Percentiles rank a stretch among this genome's conserved stretches.
Evolutionary conservation across 2,113 vertebrate species (phyloP).

Genomic region (Prunella himalayana): DNA sequence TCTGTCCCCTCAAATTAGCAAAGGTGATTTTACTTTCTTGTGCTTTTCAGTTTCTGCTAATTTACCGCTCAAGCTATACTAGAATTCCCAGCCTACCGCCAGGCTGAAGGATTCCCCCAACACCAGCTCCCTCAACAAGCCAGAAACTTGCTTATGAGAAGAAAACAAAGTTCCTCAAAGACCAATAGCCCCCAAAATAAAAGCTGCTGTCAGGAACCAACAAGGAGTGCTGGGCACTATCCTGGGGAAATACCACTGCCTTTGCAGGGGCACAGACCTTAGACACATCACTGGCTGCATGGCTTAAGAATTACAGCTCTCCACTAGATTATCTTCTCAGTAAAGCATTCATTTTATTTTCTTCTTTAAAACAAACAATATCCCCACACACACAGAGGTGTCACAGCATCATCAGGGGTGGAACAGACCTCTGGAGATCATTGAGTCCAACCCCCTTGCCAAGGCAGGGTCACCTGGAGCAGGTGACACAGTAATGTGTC

Average conservation of each 20-base stretch:
- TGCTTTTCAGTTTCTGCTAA: not conserved
- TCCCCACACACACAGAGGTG: rapidly evolving
- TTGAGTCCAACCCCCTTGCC: rapidly evolving
- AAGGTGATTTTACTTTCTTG: not conserved
- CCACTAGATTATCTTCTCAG: not conserved
- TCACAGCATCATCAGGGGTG: not conserved
- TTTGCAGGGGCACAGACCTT: rapidly evolving
- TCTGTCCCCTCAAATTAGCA: not conserved
- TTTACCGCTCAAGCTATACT: not conserved
- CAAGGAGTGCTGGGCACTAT: rapidly evolving
- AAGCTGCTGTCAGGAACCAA: not conserved
- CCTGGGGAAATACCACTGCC: not conserved
- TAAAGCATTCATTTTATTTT: not conserved
- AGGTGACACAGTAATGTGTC: not conserved
- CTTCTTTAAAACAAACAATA: not conserved
- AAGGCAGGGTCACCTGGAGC: not conserved
- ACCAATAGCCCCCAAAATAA: rapidly evolving
- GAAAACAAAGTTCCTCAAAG: not conserved
- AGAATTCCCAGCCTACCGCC: not conserved
- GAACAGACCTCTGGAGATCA: not conserved
- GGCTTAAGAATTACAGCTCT: not conserved
- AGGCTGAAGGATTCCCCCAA: not conserved
- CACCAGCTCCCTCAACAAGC: not conserved
- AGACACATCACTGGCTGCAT: rapidly evolving
- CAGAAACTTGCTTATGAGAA: not conserved